phyloP scores from a whole-genome alignment of 2,113 vertebrate genomes.

The Gallinago media region DNA sequence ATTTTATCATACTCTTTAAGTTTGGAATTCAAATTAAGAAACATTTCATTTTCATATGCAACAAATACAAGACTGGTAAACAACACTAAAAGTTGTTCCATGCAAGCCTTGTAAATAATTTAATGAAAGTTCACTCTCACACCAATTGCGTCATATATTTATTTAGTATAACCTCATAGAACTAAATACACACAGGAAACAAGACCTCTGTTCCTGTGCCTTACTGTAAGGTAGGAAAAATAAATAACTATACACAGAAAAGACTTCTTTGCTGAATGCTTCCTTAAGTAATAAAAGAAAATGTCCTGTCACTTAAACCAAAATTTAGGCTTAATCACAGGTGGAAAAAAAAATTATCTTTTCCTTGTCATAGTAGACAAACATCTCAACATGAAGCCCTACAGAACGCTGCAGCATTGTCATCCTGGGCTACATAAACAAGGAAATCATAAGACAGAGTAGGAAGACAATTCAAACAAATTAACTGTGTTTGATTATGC shows the following conservation, averaged over 20 bases:
- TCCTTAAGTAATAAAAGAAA: background rate
- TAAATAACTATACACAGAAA: background rate
- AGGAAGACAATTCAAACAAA: background rate
- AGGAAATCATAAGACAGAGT: background rate
- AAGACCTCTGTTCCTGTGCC: background rate
- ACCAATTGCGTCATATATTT: background rate
- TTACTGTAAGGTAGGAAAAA: background rate
- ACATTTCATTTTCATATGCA: background rate
- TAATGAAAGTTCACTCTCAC: background rate
- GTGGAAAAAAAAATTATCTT: background rate
- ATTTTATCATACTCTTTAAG: background rate
- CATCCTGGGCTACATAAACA: background rate
- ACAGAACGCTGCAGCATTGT: background rate
- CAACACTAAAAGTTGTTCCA: background rate
- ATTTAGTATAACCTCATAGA: background rate
- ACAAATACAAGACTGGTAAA: background rate
- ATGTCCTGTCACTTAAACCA: background rate
- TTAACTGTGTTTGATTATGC: background rate
- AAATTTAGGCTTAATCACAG: background rate
- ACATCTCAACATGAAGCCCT: background rate
- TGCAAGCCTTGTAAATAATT: background rate
- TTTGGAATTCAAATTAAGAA: background rate
- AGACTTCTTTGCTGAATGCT: background rate
- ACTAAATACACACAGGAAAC: background rate
- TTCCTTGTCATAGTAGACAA: background rate